Base-by-base conservation (phyloP, 2,113 vertebrate species). In the Sardina pilchardus region DNA sequence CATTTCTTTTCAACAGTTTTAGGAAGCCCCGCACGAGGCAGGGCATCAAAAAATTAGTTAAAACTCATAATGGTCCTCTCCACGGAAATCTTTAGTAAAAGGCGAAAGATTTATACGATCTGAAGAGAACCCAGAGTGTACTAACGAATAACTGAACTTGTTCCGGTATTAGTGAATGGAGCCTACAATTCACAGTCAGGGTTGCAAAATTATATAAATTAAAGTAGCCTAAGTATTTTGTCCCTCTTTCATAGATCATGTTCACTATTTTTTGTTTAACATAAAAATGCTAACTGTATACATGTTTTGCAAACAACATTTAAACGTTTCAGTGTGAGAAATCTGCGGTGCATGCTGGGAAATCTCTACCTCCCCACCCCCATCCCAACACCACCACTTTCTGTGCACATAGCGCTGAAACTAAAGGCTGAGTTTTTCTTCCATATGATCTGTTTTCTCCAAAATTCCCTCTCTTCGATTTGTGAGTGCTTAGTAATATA, bases 31-130 rank as follows among this genome's bases (percentile, higher is more conserved):
- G 45, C 6, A 3, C 0, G 6, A 5, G 10, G 12, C 10, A 4
- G 71, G 71, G 30, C 71, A 36, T 78, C 71, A 78, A 39, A 78
- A 78, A 78, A 78, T 78, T 78, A 78, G 2, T 78, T 78, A 12
- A 78, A 78, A 36, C 71, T 78, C 71, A 78, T 78, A 78, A 78
- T 36, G 71, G 71, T 78, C 71, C 71, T 78, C 71, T 78, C 71
- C 71, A 78, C 71, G 71, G 71, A 78, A 78, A 78, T 78, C 71
- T 78, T 78, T 78, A 78, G 71, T 78, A 78, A 78, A 78, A 78
- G 71, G 71, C 71, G 71, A 78, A 78, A 78, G 71, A 78, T 78
- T 78, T 78, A 78, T 78, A 17, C 71, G 71, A 78, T 78, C 71
- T 78, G 71, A 78, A 78, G 71, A 78, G 71, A 78, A 78, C 71